Evolutionary conservation across 2,888 invertebrate genomes (phyloP).

Genomic region (Zootermopsis nevadensis): DNA sequence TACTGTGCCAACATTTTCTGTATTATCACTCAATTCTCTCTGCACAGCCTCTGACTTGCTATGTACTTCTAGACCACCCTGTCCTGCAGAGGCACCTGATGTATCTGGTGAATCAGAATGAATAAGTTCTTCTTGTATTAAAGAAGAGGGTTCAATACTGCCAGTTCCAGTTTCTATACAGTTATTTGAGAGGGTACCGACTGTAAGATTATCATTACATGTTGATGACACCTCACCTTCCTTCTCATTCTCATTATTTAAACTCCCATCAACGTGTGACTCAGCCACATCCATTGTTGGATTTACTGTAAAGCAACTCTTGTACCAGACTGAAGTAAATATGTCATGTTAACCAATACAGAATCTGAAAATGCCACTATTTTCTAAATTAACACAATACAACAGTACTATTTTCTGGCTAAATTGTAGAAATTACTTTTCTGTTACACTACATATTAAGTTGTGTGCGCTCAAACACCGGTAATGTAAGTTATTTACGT

Average conservation of each 20-base stretch:
- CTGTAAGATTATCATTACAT: slow-evolving; percentile 15
- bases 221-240: slow-evolving; percentile 16
- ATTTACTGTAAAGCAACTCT: neutral
- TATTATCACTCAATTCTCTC: neutral
- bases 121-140: neutral
- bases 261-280: neutral
- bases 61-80: neutral
- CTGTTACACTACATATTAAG: too few relatives aligned
- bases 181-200: neutral
- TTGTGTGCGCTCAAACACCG: too few relatives aligned
- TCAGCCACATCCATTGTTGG: slow-evolving; percentile 11
- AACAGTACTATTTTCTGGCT: neutral
- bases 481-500: too few relatives aligned
- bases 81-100: slow-evolving; percentile 1
- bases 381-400: neutral
- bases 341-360: neutral
- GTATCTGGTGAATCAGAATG: slow-evolving; percentile 28
- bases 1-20: neutral
- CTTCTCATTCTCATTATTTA: slow-evolving; percentile 12
- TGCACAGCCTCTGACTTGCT: neutral
- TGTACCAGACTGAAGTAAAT: neutral
- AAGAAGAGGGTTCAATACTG: neutral
- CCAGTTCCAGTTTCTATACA: neutral
- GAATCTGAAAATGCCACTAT: neutral
- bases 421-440: neutral